Conservation (phyloP, 2,113 vertebrate genomes). For the Bufo gargarizans region DNA sequence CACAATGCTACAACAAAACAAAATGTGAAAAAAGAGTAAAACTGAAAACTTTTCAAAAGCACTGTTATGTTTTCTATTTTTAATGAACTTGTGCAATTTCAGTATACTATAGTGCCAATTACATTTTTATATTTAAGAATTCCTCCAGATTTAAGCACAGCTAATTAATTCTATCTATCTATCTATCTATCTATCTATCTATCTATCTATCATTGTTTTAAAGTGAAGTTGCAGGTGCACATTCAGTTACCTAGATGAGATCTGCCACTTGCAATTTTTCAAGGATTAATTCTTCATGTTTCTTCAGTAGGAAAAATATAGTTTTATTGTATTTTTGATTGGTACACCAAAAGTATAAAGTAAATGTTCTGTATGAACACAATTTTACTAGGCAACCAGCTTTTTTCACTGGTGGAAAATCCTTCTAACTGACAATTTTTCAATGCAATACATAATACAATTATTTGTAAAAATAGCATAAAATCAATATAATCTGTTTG, state of each 20-base stretch:
- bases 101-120: no score
- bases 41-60: no score
- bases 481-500: background rate
- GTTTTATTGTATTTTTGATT: background rate
- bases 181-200: background rate
- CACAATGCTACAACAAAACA: no score
- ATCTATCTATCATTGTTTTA: background rate
- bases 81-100: no score
- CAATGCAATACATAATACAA: no score
- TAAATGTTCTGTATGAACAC: background rate
- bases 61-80: no score
- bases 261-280: background rate
- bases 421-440: no score
- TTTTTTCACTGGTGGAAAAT: background rate
- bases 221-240: background rate
- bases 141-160: no score
- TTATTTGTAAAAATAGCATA: no score
- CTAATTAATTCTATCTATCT: background rate
- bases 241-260: background rate
- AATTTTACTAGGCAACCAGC: background rate
- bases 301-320: background rate
- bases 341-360: background rate
- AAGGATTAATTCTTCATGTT: background rate
- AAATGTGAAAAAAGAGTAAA: no score
- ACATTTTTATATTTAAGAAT: no score